phyloP scores from a whole-genome alignment of 2,888 invertebrate species.

The Carabus problematicus region DNA sequence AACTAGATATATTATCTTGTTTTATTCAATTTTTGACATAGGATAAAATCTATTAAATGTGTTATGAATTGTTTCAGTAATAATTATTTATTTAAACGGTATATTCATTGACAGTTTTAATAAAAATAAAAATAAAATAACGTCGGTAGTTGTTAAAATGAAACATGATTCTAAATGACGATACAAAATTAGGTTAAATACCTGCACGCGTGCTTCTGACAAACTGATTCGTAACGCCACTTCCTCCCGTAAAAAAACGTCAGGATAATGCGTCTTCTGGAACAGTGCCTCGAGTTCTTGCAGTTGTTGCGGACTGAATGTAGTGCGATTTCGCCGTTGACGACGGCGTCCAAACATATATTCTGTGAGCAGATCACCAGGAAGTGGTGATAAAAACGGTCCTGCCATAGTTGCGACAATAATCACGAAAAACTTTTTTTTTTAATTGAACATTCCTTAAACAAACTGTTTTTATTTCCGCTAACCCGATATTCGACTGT shows the following conservation, averaged over 20 bases:
- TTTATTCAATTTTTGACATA: too few relatives aligned
- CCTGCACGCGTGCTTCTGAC: conserved; percentile 93
- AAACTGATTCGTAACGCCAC: conserved; percentile 89
- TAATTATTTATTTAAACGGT: too few relatives aligned
- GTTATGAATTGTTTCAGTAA: too few relatives aligned
- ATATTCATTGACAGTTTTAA: too few relatives aligned
- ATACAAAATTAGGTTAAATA: conserved; percentile 53
- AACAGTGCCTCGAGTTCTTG: conserved; percentile 91
- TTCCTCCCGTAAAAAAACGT: conserved; percentile 87
- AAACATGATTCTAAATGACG: too few relatives aligned
- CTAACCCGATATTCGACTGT: not conserved
- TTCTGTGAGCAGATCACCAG: conserved; percentile 87
- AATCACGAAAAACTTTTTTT: not conserved
- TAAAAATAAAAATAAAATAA: conserved; percentile 1
- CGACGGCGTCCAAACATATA: conserved; percentile 91
- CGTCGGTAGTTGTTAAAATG: not conserved
- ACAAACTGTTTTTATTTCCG: too few relatives aligned
- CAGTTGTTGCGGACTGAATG: conserved; percentile 92
- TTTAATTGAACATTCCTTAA: not conserved
- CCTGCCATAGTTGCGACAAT: conserved; percentile 72
- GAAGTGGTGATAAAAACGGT: conserved; percentile 83
- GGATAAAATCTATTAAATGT: too few relatives aligned
- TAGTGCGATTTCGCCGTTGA: conserved; percentile 89
- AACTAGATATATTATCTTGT: too few relatives aligned
- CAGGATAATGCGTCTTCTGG: conserved; percentile 94